Percentiles rank a stretch among this genome's conserved stretches.
phyloP scores from a whole-genome alignment of 2,113 vertebrate species.

The Corvus hawaiiensis region DNA sequence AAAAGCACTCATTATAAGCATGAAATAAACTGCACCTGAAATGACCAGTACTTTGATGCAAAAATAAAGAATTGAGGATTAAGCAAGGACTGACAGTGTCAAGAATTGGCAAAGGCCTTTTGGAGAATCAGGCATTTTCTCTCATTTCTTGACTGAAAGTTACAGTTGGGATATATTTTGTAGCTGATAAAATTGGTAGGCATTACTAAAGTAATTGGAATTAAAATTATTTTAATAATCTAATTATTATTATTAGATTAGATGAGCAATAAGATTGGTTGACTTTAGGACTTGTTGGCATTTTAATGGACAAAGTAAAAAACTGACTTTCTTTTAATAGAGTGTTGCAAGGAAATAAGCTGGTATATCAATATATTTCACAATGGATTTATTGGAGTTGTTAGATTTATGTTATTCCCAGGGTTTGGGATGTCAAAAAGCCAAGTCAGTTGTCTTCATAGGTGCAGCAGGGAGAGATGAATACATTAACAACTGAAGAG shows the following conservation, averaged over 20 bases:
- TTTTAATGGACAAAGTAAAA: neutral
- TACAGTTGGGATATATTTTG: neutral
- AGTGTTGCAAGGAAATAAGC: neutral
- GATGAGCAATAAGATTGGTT: neutral
- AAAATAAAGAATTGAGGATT: neutral
- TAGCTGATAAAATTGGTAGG: neutral
- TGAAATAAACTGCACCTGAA: neutral
- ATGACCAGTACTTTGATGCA: neutral
- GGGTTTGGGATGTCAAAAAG: neutral
- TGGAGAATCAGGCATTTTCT: neutral
- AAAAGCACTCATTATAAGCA: neutral
- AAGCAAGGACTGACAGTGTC: neutral
- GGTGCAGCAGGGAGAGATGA: neutral
- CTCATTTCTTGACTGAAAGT: neutral
- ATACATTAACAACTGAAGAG: neutral
- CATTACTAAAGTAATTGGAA: neutral
- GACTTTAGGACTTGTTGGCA: neutral
- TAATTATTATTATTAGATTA: neutral
- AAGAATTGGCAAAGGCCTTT: neutral
- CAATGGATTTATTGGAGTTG: neutral
- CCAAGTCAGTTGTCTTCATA: neutral
- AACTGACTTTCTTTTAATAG: neutral
- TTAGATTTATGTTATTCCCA: neutral
- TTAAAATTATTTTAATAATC: neutral
- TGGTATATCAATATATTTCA: neutral